A percentile compares a stretch with the other conserved stretches of the same genome.
These are phyloP conservation scores for Drosophila serrata DNA, from an alignment of 1,140 invertebrate species.

Conservation along the genomic window DNA sequence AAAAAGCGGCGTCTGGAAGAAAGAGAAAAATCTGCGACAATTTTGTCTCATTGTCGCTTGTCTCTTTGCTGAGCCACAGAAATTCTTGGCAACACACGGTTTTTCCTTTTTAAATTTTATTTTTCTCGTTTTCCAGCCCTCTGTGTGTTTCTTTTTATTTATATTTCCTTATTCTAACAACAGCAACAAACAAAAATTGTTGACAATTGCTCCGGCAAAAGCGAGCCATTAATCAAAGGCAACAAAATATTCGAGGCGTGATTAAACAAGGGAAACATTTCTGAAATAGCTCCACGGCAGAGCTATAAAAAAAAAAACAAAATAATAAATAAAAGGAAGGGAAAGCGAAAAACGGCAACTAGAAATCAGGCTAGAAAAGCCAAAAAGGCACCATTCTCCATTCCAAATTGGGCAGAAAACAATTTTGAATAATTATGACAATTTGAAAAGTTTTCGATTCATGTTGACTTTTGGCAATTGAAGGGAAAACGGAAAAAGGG, in stretches of 20 bases:
- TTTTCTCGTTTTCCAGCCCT: neutral
- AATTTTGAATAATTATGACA: constrained; percentile 79
- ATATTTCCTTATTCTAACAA: neutral
- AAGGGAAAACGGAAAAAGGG: neutral
- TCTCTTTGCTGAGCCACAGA: constrained; percentile 35
- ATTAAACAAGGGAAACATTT: constrained; percentile 25
- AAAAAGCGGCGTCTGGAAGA: constrained; percentile 16
- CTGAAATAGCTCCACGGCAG: constrained; percentile 9
- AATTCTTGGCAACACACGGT: constrained; percentile 46
- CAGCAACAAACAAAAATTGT: constrained; percentile 37
- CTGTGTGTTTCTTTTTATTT: constrained; percentile 5
- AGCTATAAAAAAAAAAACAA: constrained; percentile 15
- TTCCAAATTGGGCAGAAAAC: constrained; percentile 63
- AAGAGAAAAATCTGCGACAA: constrained; percentile 50
- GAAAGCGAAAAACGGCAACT: neutral
- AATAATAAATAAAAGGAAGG: too few relatives aligned
- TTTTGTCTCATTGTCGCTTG: constrained; percentile 52
- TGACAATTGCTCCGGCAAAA: constrained; percentile 46
- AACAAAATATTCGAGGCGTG: constrained; percentile 40
- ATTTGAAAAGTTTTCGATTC: constrained; percentile 70
- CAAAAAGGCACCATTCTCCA: neutral
- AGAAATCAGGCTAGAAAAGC: constrained; percentile 1
- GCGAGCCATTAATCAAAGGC: constrained; percentile 67
- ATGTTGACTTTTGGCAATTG: constrained; percentile 32
- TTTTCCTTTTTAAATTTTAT: neutral